Base-by-base conservation (phyloP, 2,888 invertebrate species). In the Embidobia sp. region DNA sequence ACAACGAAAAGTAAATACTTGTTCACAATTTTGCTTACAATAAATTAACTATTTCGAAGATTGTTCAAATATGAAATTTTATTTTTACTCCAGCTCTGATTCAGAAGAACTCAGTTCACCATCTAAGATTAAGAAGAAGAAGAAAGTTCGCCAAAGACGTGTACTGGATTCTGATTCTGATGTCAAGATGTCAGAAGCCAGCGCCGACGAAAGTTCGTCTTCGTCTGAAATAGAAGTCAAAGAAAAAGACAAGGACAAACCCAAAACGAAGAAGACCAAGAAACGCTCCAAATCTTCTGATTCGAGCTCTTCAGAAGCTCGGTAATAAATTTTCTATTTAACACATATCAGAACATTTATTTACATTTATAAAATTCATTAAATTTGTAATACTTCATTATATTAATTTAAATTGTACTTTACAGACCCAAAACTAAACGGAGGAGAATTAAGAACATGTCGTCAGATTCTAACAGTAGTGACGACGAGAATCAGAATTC, bases 361-460 rank as follows among this genome's bases (percentile, higher is more conserved):
- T 80, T 42, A n/a, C 10, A 35, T 7, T 18, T 53, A 4, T 48
- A 48, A 40, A 35, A 18, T 42, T 19, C n/a, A n/a, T 19, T 40
- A 0, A 27, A 27, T 27, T 1, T 31, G 1, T 31, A 31, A 31
- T n/a, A 10, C 31, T 29, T 7, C n/a, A 7, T 11, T 10, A 37
- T 15, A 13, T 7, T 3, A 15, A 4, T 22, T 29, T 18, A n/a
- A 53, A 26, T 29, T 31, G 6, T 19, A 19, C 37, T 27, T 27
- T 64, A 11, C 27, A 87, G 87, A 22, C 2, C 75, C 5, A 88
- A 86, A 40, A 57, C 79, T 2, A 88, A 85, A 64, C 82, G 89
- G 16, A 87, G 80, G 77, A 83, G 89, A 42, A 88, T 89, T 13
- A 87, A 85, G 55, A 84, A 84, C 31, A 80, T 85, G 6, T 80